phyloP scores from a whole-genome alignment of 1,140 invertebrate species.

The Drosophila suzukii region DNA sequence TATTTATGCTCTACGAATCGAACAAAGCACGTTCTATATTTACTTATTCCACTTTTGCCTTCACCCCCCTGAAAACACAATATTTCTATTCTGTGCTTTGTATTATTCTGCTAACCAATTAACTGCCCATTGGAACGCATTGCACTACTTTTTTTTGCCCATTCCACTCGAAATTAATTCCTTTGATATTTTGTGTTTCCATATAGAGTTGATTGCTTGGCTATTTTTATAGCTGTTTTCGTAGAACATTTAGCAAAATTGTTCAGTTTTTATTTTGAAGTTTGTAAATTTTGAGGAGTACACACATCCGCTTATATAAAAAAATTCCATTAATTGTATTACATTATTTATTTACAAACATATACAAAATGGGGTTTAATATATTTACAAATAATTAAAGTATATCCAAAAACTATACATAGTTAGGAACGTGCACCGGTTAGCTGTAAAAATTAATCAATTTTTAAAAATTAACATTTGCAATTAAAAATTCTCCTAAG shows the following conservation, averaged over 20 bases:
- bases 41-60: not conserved
- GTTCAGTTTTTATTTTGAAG: not conserved
- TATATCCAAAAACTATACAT: too few species aligned
- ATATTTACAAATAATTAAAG: too few species aligned
- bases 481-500: not conserved
- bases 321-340: too few species aligned
- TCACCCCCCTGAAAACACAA: not conserved
- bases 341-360: too few species aligned
- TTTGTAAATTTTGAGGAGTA: too few species aligned
- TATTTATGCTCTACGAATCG: constrained; percentile 4
- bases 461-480: too few species aligned
- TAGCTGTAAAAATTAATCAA: too few species aligned
- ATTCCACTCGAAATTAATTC: constrained; percentile 4
- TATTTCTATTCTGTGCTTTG: constrained; percentile 1
- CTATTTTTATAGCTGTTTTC: constrained; percentile 7
- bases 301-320: too few species aligned
- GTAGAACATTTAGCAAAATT: not conserved
- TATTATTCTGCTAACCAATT: constrained; percentile 12
- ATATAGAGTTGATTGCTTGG: not conserved
- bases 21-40: not conserved
- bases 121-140: constrained; percentile 7
- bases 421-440: too few species aligned
- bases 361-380: too few species aligned
- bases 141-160: not conserved
- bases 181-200: constrained; percentile 4